Evolutionary conservation across 2,888 invertebrate genomes (phyloP).

Genomic region (Neuroscelio doddi): DNA sequence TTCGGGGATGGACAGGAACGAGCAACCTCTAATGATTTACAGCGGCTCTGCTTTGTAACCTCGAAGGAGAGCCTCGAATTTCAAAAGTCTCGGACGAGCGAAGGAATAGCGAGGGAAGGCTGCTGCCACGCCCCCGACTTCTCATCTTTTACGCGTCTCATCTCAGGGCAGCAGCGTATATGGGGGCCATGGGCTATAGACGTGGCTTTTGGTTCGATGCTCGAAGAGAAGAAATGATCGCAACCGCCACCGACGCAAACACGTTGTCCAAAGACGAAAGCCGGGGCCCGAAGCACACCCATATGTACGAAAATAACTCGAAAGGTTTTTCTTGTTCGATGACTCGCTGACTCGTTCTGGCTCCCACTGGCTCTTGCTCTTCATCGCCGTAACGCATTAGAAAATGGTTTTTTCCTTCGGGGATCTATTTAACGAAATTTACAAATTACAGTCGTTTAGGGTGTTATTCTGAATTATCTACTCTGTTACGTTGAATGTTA

Average conservation of each 20-base stretch:
- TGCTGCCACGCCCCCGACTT: slow-evolving; percentile 57
- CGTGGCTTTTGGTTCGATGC: slow-evolving; percentile 6
- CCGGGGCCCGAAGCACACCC: slow-evolving; percentile 4
- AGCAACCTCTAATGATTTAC: slow-evolving; percentile 54
- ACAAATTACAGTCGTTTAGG: not conserved
- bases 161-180: slow-evolving; percentile 17
- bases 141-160: slow-evolving; percentile 61
- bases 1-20: not conserved
- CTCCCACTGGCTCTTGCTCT: not conserved
- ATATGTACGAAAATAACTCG: slow-evolving; percentile 4
- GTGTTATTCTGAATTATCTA: not conserved
- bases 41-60: slow-evolving; percentile 54
- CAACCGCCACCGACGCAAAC: slow-evolving; percentile 10
- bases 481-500: not conserved
- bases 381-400: not conserved
- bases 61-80: slow-evolving; percentile 37
- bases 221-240: slow-evolving; percentile 1
- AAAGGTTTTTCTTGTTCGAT: slow-evolving; percentile 1
- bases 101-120: slow-evolving; percentile 18
- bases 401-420: slow-evolving; percentile 1
- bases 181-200: slow-evolving; percentile 21
- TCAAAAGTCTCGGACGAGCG: slow-evolving; percentile 36
- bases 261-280: slow-evolving; percentile 8
- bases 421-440: not conserved
- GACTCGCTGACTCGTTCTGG: not conserved